A percentile compares a stretch with the other conserved stretches of the same genome.
These are phyloP conservation scores for Zootermopsis nevadensis DNA, from an alignment of 2,888 invertebrate genomes.

Conservation along the genomic window DNA sequence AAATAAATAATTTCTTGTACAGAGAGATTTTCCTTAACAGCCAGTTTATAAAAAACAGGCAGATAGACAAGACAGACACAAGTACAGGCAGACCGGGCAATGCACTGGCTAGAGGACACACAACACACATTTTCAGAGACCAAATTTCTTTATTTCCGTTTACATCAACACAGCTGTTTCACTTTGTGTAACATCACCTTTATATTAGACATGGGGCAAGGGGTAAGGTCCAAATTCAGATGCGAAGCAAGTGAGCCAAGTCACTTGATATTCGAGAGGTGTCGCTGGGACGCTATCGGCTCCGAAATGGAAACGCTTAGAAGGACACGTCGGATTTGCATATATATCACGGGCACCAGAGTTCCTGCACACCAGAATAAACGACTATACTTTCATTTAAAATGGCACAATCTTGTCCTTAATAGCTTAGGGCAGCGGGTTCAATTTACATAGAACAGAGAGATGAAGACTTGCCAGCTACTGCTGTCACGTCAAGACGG, in stretches of 20 bases:
- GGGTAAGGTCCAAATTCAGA: slow-evolving; percentile 24
- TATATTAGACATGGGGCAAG: no score
- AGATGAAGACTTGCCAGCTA: neutral
- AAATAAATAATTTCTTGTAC: no score
- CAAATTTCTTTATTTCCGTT: no score
- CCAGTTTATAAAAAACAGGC: no score
- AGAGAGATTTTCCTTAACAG: no score
- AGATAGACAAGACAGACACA: no score
- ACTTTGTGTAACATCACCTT: slow-evolving; percentile 10
- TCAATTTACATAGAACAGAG: neutral
- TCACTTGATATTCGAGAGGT: slow-evolving; percentile 23
- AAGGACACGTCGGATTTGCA: slow-evolving; percentile 41
- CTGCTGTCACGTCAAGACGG: no score
- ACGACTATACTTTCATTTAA: slow-evolving; percentile 36
- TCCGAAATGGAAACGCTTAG: slow-evolving; percentile 43
- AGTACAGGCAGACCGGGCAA: no score
- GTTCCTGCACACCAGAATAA: slow-evolving; percentile 22
- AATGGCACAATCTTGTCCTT: slow-evolving; percentile 31
- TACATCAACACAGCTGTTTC: no score
- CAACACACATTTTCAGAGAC: no score
- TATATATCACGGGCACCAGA: slow-evolving; percentile 42
- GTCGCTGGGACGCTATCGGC: slow-evolving; percentile 15
- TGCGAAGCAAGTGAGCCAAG: slow-evolving; percentile 8
- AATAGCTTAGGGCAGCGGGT: neutral
- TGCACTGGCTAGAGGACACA: no score